A percentile compares a stretch with the other conserved stretches of the same genome.
These are phyloP conservation scores for Podilymbus podiceps DNA, from an alignment of 2,113 vertebrate species.

Conservation along the genomic window DNA sequence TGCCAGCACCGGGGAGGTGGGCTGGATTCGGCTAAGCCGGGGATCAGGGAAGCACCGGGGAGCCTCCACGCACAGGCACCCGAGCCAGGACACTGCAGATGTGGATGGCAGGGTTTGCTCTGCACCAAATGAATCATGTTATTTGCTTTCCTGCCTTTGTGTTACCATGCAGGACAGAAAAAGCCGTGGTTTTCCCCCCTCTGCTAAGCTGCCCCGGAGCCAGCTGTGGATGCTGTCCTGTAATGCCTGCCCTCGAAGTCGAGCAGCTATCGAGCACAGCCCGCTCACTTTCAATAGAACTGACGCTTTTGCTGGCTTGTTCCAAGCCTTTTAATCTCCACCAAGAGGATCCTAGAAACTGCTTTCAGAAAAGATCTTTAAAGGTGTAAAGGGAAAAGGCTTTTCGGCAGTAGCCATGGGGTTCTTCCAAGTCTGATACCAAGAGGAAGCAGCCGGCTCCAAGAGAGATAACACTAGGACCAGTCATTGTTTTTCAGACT, in stretches of 20 bases:
- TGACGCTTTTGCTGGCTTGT: not conserved
- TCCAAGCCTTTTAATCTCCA: not conserved
- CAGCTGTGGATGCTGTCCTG: not conserved
- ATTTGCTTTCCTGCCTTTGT: not conserved
- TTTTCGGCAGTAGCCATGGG: not conserved
- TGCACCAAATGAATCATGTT: not conserved
- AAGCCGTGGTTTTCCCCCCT: not conserved
- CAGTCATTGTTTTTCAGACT: not conserved
- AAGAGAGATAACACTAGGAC: not conserved
- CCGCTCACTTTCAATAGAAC: not conserved
- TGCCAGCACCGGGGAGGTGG: not conserved
- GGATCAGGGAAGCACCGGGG: not conserved
- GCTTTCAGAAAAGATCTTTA: not conserved
- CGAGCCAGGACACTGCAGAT: not conserved
- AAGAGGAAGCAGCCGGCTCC: not conserved
- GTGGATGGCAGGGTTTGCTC: not conserved
- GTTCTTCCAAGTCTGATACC: not conserved
- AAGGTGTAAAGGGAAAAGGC: not conserved
- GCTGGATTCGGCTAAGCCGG: not conserved
- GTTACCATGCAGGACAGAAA: not conserved
- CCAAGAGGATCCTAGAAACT: not conserved
- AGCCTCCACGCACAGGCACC: not conserved
- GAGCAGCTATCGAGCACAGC: not conserved
- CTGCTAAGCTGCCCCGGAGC: not conserved
- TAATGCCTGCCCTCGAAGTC: accelerated